These are phyloP conservation scores for Muscicapa striata DNA, from an alignment of 2,797 vertebrate genomes.

Conservation along the genomic window DNA sequence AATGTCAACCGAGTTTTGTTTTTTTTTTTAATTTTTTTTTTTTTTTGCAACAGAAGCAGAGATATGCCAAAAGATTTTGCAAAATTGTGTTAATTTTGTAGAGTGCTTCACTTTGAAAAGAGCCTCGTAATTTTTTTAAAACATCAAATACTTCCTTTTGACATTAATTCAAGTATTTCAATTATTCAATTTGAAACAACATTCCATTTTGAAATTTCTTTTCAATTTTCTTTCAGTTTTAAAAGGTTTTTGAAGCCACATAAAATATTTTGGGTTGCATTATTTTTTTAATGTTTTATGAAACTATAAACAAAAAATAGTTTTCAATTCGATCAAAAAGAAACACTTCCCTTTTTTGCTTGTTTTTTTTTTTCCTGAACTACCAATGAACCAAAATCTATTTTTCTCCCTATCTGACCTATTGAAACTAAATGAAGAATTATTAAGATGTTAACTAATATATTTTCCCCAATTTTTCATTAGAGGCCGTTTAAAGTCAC, in stretches of 20 bases:
- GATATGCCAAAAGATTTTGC: background rate
- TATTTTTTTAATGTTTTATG: slow-evolving; percentile 17
- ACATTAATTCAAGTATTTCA: slow-evolving; percentile 19
- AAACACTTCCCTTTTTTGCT: background rate
- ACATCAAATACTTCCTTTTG: slow-evolving; percentile 16
- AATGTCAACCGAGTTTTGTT: background rate
- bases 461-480: background rate
- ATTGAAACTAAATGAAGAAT: background rate
- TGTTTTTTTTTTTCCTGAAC: background rate
- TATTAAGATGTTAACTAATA: background rate
- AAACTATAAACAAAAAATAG: slow-evolving; percentile 2
- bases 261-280: slow-evolving; percentile 34
- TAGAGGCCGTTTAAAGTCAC: background rate
- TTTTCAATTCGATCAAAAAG: background rate
- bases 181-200: slow-evolving; percentile 28
- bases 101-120: background rate
- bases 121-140: background rate
- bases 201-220: slow-evolving; percentile 52
- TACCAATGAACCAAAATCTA: background rate
- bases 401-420: background rate
- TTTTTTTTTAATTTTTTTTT: background rate
- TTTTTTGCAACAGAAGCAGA: fast-evolving
- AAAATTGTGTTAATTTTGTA: background rate
- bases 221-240: slow-evolving; percentile 21
- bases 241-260: slow-evolving; percentile 46